A percentile compares a stretch with the other conserved stretches of the same genome.
Conservation (phyloP, 2,113 vertebrate genomes). For the Amblyopsis rosae region DNA sequence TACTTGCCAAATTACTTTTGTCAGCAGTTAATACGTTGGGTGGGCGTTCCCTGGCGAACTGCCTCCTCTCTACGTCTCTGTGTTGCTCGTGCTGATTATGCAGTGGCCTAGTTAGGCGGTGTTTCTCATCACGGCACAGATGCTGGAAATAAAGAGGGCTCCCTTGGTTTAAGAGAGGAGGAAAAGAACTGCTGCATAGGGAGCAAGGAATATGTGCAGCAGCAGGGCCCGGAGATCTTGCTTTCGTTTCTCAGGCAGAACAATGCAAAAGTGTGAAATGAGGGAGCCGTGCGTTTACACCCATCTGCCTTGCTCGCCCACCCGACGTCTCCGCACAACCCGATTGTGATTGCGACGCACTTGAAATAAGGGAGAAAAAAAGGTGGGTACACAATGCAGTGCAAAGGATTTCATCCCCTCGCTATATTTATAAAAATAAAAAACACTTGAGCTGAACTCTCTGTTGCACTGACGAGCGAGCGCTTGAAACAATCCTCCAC, state of each 20-base stretch:
- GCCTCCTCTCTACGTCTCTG: slow-evolving; percentile 26
- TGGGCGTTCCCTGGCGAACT: slow-evolving; percentile 44
- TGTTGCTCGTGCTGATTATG: slow-evolving; percentile 69
- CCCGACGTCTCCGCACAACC: slow-evolving; percentile 44
- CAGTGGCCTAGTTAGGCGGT: slow-evolving; percentile 73
- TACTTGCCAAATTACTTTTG: slow-evolving; percentile 59
- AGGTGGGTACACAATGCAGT: slow-evolving; percentile 37
- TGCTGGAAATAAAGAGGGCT: slow-evolving; percentile 67
- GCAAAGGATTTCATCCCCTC: background rate
- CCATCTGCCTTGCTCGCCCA: slow-evolving; percentile 40
- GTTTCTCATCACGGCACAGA: slow-evolving; percentile 70
- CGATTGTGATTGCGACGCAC: slow-evolving; percentile 37
- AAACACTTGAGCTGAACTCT: no score
- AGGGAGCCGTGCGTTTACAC: slow-evolving; percentile 42
- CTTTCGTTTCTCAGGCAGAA: slow-evolving; percentile 34
- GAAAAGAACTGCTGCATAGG: slow-evolving; percentile 51
- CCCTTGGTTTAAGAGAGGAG: slow-evolving; percentile 45
- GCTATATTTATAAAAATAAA: no score
- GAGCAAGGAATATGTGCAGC: slow-evolving; percentile 43
- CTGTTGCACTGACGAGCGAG: no score
- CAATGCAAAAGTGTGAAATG: slow-evolving; percentile 9
- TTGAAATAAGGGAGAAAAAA: slow-evolving; percentile 11
- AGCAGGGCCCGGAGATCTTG: slow-evolving; percentile 19
- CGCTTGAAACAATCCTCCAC: no score
- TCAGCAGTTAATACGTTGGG: slow-evolving; percentile 58